Evolutionary conservation across 2,888 invertebrate species (phyloP).

Genomic region (Bursaphelenchus okinawaensis): DNA sequence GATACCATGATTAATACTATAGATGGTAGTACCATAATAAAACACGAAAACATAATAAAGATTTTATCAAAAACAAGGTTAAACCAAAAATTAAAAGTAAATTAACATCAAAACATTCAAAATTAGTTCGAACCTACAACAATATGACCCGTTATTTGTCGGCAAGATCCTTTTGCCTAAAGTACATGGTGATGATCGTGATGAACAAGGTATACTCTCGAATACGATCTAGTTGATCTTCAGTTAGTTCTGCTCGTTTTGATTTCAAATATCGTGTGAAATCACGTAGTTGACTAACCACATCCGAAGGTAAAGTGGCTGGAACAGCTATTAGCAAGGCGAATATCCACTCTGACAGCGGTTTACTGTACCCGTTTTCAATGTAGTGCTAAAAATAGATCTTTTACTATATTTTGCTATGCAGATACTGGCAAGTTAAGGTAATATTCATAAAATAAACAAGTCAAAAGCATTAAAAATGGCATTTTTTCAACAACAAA

Average conservation of each 20-base stretch:
- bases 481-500: background rate
- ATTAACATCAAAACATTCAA: no score
- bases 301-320: constrained; percentile 68
- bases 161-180: constrained; percentile 26
- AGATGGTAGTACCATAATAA: no score
- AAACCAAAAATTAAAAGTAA: no score
- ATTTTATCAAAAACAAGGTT: no score
- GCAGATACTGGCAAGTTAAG: no score
- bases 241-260: constrained; percentile 56
- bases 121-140: no score
- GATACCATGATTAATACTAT: no score
- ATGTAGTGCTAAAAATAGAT: constrained; percentile 26
- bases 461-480: no score
- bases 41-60: no score
- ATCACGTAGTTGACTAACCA: constrained; percentile 66
- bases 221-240: constrained; percentile 21
- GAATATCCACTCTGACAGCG: constrained; percentile 66
- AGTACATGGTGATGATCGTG: constrained; percentile 29
- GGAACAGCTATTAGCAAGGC: constrained; percentile 67
- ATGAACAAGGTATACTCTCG: constrained; percentile 29
- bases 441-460: no score
- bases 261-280: constrained; percentile 66
- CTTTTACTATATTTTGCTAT: background rate
- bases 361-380: constrained; percentile 24
- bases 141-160: constrained; percentile 18